Percentiles rank a stretch among this genome's conserved stretches.
phyloP scores from a whole-genome alignment of 2,888 invertebrate genomes.

The Heliconius erato region DNA sequence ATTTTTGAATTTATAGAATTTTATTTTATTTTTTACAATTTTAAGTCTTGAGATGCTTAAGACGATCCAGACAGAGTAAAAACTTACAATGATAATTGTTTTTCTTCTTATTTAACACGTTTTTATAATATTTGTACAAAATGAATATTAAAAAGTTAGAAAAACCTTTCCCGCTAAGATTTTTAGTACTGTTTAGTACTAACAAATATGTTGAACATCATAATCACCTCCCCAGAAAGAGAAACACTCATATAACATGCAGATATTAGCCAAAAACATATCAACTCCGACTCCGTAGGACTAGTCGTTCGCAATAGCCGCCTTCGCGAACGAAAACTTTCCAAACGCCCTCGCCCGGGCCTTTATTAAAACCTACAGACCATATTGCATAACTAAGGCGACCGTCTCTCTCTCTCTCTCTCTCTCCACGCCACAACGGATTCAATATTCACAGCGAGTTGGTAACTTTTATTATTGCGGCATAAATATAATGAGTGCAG shows the following conservation, averaged over 20 bases:
- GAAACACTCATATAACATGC: slow-evolving; percentile 15
- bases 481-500: slow-evolving; percentile 85
- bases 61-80: neutral
- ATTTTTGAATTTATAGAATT: too few relatives aligned
- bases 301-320: slow-evolving; percentile 75
- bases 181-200: neutral
- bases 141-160: neutral
- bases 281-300: slow-evolving; percentile 67
- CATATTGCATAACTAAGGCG: slow-evolving; percentile 75
- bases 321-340: slow-evolving; percentile 84
- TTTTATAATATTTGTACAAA: too few relatives aligned
- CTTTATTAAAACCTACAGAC: slow-evolving; percentile 83
- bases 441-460: slow-evolving; percentile 84
- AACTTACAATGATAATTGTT: neutral
- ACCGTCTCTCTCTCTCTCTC: slow-evolving; percentile 39
- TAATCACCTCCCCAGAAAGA: neutral
- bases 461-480: slow-evolving; percentile 85
- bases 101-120: neutral
- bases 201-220: neutral
- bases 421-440: slow-evolving; percentile 74
- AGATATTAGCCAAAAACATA: slow-evolving; percentile 60
- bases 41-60: neutral
- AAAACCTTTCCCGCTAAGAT: neutral
- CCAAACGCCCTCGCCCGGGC: slow-evolving; percentile 76
- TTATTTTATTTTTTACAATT: too few relatives aligned